Conservation (phyloP, 2,113 vertebrate genomes). For the Argyrosomus japonicus region DNA sequence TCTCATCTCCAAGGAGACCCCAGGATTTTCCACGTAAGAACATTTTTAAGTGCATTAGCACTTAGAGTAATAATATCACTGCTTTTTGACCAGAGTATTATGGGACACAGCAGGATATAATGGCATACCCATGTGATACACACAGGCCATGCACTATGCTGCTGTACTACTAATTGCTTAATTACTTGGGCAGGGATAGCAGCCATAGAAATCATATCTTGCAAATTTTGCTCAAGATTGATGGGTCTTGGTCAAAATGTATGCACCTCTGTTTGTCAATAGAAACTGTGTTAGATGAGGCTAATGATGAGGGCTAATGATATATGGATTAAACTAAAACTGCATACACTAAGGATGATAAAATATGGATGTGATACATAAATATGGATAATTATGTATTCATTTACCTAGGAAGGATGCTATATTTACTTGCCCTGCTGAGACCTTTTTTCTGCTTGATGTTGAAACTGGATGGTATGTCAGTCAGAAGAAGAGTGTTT, state of each 20-base stretch:
- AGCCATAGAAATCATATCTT: not conserved
- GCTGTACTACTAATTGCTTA: not conserved
- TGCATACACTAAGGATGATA: not conserved
- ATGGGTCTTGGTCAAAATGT: not conserved
- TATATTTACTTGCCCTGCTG: not conserved
- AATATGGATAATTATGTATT: not conserved
- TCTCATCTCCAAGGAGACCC: constrained; percentile 62
- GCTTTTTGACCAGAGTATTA: constrained; percentile 2
- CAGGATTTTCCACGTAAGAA: constrained; percentile 29
- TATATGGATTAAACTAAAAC: not conserved
- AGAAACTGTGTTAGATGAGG: too few species aligned
- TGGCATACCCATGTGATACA: not conserved
- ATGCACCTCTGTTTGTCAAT: not conserved
- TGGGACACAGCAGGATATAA: not conserved
- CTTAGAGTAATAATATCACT: constrained; percentile 23
- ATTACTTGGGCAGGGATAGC: not conserved
- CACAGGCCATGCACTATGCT: not conserved
- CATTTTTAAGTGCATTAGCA: constrained; percentile 45
- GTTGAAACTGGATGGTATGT: not conserved
- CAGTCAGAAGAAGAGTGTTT: too few species aligned
- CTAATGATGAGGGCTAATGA: not conserved
- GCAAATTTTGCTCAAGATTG: not conserved
- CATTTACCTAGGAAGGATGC: not conserved
- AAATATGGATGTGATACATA: not conserved
- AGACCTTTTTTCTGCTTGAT: not conserved